phyloP scores from a whole-genome alignment of 2,888 invertebrate genomes.

The Pseudoips prasinana region DNA sequence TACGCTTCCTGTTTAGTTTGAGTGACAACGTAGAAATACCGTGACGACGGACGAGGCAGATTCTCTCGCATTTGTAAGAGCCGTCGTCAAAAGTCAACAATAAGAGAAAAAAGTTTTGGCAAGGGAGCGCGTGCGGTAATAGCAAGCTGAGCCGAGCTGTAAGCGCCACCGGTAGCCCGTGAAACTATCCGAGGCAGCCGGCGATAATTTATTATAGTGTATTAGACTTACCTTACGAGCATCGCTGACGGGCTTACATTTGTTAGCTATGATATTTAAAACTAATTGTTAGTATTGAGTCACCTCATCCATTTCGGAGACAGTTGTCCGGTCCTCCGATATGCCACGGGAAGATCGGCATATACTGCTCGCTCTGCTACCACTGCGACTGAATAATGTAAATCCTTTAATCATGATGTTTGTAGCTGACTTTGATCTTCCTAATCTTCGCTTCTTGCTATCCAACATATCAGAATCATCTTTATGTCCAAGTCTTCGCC shows the following conservation, averaged over 20 bases:
- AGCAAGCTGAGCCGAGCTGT: slow-evolving; percentile 38
- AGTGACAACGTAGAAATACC: slow-evolving; percentile 50
- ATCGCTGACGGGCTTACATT: slow-evolving; percentile 38
- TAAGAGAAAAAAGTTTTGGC: slow-evolving; percentile 67
- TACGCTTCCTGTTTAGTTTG: slow-evolving; percentile 48
- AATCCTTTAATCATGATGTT: slow-evolving; percentile 93
- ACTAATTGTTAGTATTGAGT: slow-evolving; percentile 38
- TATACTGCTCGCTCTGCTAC: slow-evolving; percentile 81
- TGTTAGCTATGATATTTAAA: slow-evolving; percentile 31
- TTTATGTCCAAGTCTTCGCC: slow-evolving; percentile 87
- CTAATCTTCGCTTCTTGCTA: slow-evolving; percentile 66
- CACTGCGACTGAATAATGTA: slow-evolving; percentile 83
- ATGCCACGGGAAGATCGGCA: slow-evolving; percentile 76
- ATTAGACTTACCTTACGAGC: slow-evolving; percentile 45
- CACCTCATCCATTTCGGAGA: slow-evolving; percentile 86
- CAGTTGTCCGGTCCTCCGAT: slow-evolving; percentile 84
- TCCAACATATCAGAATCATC: slow-evolving; percentile 73
- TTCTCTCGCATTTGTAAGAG: slow-evolving; percentile 53
- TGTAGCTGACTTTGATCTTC: slow-evolving; percentile 88
- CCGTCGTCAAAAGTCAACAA: slow-evolving; percentile 52
- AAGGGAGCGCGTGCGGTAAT: slow-evolving; percentile 49
- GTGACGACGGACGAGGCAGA: slow-evolving; percentile 49
- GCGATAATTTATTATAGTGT: slow-evolving; percentile 54
- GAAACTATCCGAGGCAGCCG: slow-evolving; percentile 44
- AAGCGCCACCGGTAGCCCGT: slow-evolving; percentile 51